Evolutionary conservation across 2,797 vertebrate species (phyloP).

Genomic region (Brachymystax lenok): DNA sequence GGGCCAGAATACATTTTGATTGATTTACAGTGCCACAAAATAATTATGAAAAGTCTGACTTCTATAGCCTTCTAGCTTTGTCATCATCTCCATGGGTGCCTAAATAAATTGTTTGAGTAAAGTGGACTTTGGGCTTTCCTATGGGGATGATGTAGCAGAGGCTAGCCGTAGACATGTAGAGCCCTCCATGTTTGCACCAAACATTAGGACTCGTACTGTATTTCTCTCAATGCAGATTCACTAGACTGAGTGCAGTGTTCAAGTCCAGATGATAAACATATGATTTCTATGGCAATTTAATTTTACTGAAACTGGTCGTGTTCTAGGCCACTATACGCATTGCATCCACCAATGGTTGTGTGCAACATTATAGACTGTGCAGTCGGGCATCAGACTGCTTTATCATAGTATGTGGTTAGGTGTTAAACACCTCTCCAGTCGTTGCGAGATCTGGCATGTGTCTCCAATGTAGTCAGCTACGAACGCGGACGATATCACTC

Average conservation of each 20-base stretch:
- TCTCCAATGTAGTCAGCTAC: neutral
- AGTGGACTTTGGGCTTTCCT: conserved; percentile 17
- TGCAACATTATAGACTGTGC: neutral
- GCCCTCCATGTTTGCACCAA: too few species aligned
- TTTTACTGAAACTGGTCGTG: neutral
- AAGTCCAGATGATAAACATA: conserved; percentile 63
- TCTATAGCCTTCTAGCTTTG: neutral
- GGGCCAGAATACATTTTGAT: neutral
- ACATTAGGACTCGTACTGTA: too few species aligned
- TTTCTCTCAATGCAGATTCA: neutral
- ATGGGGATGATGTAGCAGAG: conserved; percentile 32
- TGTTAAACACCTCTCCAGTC: neutral
- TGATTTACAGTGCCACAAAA: too few species aligned
- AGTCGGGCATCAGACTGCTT: neutral
- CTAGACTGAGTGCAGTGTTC: conserved; percentile 29
- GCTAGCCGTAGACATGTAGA: too few species aligned
- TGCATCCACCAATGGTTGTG: neutral
- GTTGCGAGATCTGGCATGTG: neutral
- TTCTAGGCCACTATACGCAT: neutral
- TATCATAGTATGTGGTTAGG: neutral
- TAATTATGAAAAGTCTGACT: conserved; percentile 23
- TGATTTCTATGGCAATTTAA: conserved; percentile 19
- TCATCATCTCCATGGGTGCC: too few species aligned
- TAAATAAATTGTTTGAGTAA: too few species aligned
- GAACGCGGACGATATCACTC: conserved; percentile 67